phyloP scores from a whole-genome alignment of 2,797 vertebrate genomes.

The Hypotaenidia okinawae region DNA sequence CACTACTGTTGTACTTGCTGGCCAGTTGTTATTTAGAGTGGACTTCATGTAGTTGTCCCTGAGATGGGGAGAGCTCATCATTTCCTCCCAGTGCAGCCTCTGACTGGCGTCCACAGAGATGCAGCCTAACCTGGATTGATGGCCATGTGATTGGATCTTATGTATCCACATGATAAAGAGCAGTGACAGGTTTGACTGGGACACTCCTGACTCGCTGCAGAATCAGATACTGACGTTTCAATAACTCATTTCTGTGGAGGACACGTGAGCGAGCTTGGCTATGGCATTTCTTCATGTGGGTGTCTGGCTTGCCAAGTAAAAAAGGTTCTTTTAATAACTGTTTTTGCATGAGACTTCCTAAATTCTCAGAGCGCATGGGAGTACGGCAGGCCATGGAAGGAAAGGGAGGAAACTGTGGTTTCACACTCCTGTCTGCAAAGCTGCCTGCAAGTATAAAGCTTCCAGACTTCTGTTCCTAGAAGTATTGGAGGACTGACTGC shows the following conservation, averaged over 20 bases:
- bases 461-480: not conserved
- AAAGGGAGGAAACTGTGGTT: constrained; percentile 42
- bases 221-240: not conserved
- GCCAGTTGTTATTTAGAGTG: not conserved
- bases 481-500: not conserved
- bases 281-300: not conserved
- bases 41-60: fast-evolving
- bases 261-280: not conserved
- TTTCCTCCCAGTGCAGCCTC: not conserved
- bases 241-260: not conserved
- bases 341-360: not conserved
- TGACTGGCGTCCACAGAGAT: not conserved
- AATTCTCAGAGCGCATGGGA: not conserved
- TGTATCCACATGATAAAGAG: not conserved
- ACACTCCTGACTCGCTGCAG: not conserved
- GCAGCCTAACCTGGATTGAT: not conserved
- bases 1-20: not conserved
- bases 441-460: not conserved
- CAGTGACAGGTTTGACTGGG: not conserved
- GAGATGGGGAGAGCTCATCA: not conserved
- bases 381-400: not conserved
- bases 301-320: not conserved
- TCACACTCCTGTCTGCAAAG: not conserved
- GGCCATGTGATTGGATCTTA: not conserved
- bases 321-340: constrained; percentile 16